A percentile compares a stretch with the other conserved stretches of the same genome.
phyloP scores from a whole-genome alignment of 2,113 vertebrate species.

The Saccopteryx leptura region DNA sequence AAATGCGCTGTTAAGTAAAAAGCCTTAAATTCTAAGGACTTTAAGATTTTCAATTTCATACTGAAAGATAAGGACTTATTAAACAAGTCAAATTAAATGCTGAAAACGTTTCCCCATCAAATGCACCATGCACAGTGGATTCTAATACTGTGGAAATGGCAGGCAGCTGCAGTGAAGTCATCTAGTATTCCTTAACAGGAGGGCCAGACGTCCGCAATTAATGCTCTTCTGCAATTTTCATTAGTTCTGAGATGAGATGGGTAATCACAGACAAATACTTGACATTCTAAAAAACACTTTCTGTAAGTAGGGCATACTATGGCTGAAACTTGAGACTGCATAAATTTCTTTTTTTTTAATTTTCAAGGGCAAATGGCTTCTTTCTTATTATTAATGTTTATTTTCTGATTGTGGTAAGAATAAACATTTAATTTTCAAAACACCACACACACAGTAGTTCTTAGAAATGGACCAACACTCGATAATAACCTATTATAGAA shows the following conservation, averaged over 20 bases:
- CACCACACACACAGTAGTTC: not conserved
- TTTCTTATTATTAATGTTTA: constrained; percentile 57
- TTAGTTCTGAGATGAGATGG: constrained; percentile 62
- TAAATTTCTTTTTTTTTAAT: constrained; percentile 39
- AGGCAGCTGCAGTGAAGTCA: constrained; percentile 57
- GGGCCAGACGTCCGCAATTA: constrained; percentile 62
- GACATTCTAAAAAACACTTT: constrained; percentile 64
- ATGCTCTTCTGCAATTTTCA: constrained; percentile 71
- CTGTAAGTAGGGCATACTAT: constrained; percentile 21
- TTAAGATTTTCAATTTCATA: constrained; percentile 56
- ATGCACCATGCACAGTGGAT: constrained; percentile 54
- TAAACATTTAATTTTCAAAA: constrained; percentile 45
- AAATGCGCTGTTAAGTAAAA: constrained; percentile 33
- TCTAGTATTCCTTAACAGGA: constrained; percentile 51
- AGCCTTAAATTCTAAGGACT: not conserved
- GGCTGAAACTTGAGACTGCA: constrained; percentile 68
- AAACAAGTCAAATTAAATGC: constrained; percentile 62
- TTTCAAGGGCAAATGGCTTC: constrained; percentile 54
- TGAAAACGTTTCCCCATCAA: not conserved
- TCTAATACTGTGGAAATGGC: constrained; percentile 65
- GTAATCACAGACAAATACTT: constrained; percentile 70
- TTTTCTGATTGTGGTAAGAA: constrained; percentile 23
- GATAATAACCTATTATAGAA: not conserved
- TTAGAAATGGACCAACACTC: constrained; percentile 44
- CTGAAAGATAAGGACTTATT: constrained; percentile 52